phyloP scores from a whole-genome alignment of 2,888 invertebrate genomes.

The Toxonevra muliebris region DNA sequence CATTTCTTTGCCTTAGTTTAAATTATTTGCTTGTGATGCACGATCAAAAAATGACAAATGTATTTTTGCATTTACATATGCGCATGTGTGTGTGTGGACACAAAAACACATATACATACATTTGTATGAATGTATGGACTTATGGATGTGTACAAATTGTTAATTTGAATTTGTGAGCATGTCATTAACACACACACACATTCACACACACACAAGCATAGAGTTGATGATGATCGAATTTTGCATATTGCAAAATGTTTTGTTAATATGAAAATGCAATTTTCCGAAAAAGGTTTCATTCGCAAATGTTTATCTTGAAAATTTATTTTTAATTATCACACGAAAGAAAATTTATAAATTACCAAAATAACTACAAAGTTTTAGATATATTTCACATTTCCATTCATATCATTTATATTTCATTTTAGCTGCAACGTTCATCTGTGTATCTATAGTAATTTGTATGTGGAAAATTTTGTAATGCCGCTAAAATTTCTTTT shows the following conservation, averaged over 20 bases:
- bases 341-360: too few species aligned
- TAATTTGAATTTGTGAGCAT: slow-evolving; percentile 59
- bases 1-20: slow-evolving; percentile 34
- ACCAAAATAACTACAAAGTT: too few species aligned
- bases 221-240: too few species aligned
- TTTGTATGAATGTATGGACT: too few species aligned
- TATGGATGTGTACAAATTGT: slow-evolving; percentile 43
- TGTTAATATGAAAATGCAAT: slow-evolving; percentile 57
- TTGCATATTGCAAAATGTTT: slow-evolving; percentile 49
- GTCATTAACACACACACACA: slow-evolving; percentile 49
- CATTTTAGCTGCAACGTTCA: not conserved
- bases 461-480: not conserved
- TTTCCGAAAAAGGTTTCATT: slow-evolving; percentile 38
- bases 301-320: slow-evolving; percentile 2
- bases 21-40: slow-evolving; percentile 58
- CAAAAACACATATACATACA: not conserved
- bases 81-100: not conserved
- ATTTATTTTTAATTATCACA: not conserved
- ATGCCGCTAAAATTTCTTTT: slow-evolving; percentile 15
- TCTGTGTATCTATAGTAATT: not conserved
- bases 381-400: not conserved
- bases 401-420: not conserved
- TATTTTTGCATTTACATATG: slow-evolving; percentile 28
- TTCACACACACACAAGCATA: slow-evolving; percentile 30
- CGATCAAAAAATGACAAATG: slow-evolving; percentile 60